These are phyloP conservation scores for Sciurus carolinensis DNA, from an alignment of 2,797 vertebrate species.

Conservation along the genomic window DNA sequence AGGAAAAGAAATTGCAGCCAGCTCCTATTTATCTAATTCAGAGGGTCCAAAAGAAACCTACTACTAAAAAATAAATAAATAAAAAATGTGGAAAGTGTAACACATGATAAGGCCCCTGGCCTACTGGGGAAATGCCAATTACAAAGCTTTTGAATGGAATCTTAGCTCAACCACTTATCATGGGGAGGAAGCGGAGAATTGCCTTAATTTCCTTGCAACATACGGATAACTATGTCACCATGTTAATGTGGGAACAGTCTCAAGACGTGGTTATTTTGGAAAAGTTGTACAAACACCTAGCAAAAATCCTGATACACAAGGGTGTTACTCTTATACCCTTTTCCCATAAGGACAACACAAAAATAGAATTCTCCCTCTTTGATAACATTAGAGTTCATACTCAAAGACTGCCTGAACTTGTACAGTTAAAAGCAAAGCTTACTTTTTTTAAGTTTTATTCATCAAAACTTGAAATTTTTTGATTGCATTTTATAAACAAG, in stretches of 20 bases:
- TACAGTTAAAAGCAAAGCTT: not conserved
- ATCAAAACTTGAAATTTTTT: not conserved
- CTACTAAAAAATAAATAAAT: not conserved
- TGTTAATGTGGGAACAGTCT: not conserved
- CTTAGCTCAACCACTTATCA: not conserved
- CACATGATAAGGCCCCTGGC: not conserved
- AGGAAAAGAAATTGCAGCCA: not conserved
- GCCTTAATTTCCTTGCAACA: not conserved
- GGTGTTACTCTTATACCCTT: not conserved
- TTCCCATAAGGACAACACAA: not conserved
- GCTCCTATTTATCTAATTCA: not conserved
- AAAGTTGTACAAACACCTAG: not conserved
- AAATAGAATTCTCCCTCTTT: not conserved
- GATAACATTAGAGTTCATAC: not conserved
- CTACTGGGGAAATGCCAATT: not conserved
- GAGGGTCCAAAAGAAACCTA: not conserved
- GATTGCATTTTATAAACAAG: not conserved
- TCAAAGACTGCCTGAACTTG: not conserved
- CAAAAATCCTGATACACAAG: not conserved
- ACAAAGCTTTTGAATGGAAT: not conserved
- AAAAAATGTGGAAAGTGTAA: conserved; percentile 41
- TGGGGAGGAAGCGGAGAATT: not conserved
- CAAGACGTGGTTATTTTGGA: not conserved
- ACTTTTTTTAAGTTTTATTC: not conserved
- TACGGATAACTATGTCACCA: not conserved